A percentile compares a stretch with the other conserved stretches of the same genome.
Conservation (phyloP, 2,888 invertebrate genomes). For the Aleiodes testaceus region DNA sequence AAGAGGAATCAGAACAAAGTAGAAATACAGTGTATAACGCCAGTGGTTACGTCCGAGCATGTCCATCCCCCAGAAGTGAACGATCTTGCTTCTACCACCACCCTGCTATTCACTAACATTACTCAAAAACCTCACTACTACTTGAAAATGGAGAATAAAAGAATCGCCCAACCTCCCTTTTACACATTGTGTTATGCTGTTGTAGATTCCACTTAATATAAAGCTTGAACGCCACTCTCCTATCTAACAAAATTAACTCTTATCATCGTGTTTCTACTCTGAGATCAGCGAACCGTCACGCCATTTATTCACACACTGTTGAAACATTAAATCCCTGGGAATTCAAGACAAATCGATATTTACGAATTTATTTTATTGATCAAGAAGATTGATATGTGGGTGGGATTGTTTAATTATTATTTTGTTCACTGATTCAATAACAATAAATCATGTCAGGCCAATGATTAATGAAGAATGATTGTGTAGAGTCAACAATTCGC, state of each 20-base stretch:
- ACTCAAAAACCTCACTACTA: constrained; percentile 46
- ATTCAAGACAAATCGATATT: background rate
- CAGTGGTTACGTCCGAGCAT: constrained; percentile 10
- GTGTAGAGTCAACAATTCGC: no score
- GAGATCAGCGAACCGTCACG: constrained; percentile 16
- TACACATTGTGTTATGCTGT: constrained; percentile 13
- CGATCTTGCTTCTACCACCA: background rate
- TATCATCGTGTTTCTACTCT: constrained; percentile 60
- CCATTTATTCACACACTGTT: constrained; percentile 20
- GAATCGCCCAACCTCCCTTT: constrained; percentile 20
- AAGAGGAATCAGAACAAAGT: constrained; percentile 35
- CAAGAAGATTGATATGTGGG: no score
- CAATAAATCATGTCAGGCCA: background rate
- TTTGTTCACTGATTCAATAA: background rate
- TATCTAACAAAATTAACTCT: constrained; percentile 67
- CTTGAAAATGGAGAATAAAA: constrained; percentile 39
- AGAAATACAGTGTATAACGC: constrained; percentile 16
- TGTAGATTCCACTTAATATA: constrained; percentile 34
- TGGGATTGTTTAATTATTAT: background rate
- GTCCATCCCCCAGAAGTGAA: constrained; percentile 16
- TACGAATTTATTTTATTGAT: background rate
- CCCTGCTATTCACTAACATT: constrained; percentile 4
- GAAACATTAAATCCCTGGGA: background rate
- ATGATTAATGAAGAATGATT: no score
- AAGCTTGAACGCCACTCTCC: constrained; percentile 54